These are phyloP conservation scores for Chironomus striatipennis DNA, from an alignment of 1,140 invertebrate genomes.

Conservation along the genomic window DNA sequence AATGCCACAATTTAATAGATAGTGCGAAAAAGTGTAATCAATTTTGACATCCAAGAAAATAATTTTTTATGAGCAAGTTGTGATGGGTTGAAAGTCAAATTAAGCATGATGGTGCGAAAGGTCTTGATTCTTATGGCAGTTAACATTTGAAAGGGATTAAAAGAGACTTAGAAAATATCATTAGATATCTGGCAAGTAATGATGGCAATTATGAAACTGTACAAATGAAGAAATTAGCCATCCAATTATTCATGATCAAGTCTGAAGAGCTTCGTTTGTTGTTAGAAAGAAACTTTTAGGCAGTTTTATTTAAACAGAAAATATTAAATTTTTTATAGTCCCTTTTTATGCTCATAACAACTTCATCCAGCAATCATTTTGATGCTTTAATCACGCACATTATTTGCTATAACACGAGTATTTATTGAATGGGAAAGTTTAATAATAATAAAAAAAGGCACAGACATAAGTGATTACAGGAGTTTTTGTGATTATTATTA, in stretches of 20 bases:
- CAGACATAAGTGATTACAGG: background rate
- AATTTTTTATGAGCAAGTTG: background rate
- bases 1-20: no score
- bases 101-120: background rate
- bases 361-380: background rate
- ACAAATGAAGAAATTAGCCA: background rate
- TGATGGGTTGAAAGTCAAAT: slow-evolving; percentile 7
- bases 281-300: no score
- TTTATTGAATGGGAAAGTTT: background rate
- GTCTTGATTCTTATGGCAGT: background rate
- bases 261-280: no score
- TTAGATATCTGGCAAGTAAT: background rate
- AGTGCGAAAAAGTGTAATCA: background rate
- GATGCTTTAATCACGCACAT: slow-evolving; percentile 6
- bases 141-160: background rate
- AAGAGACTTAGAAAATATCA: background rate
- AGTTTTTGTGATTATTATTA: no score
- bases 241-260: background rate
- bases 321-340: no score
- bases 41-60: background rate
- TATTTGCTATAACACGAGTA: no score
- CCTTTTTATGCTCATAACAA: background rate
- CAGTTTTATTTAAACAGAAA: no score
- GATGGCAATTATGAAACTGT: background rate
- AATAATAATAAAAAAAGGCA: background rate